A percentile compares a stretch with the other conserved stretches of the same genome.
Conservation (phyloP, 2,888 invertebrate genomes). For the Macrosiphum euphorbiae region DNA sequence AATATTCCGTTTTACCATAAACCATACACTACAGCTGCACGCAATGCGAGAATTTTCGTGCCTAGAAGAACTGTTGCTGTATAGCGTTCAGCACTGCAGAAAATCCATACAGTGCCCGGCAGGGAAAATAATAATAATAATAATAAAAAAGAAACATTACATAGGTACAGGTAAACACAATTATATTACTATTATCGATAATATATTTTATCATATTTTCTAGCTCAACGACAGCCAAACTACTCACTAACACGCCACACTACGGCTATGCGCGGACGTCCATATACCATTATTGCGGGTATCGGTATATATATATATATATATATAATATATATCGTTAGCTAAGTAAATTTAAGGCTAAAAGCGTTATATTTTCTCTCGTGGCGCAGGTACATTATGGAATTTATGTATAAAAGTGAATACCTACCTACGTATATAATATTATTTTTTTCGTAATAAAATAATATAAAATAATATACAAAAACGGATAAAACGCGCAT, state of each 20-base stretch:
- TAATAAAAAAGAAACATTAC: neutral
- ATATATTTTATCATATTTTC: neutral
- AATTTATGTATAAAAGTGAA: neutral
- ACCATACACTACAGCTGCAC: neutral
- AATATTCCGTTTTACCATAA: neutral
- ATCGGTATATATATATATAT: too few species aligned
- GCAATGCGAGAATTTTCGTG: slow-evolving; percentile 19
- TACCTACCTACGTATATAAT: neutral
- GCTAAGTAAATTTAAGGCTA: neutral
- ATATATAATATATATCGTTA: neutral
- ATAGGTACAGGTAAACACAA: neutral
- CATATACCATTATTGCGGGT: neutral
- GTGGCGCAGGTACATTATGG: neutral
- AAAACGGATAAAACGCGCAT: neutral
- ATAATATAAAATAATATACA: neutral
- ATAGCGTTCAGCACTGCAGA: neutral
- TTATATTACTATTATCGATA: neutral
- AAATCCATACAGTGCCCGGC: neutral
- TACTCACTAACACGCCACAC: neutral
- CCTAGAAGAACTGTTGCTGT: neutral
- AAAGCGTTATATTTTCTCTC: neutral
- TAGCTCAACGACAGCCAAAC: neutral
- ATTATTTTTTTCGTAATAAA: neutral
- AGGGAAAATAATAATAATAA: neutral
- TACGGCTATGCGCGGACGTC: neutral